Base-by-base conservation (phyloP, 53 echinoderm and acorn worm species). In the Patiria pectinifera region DNA sequence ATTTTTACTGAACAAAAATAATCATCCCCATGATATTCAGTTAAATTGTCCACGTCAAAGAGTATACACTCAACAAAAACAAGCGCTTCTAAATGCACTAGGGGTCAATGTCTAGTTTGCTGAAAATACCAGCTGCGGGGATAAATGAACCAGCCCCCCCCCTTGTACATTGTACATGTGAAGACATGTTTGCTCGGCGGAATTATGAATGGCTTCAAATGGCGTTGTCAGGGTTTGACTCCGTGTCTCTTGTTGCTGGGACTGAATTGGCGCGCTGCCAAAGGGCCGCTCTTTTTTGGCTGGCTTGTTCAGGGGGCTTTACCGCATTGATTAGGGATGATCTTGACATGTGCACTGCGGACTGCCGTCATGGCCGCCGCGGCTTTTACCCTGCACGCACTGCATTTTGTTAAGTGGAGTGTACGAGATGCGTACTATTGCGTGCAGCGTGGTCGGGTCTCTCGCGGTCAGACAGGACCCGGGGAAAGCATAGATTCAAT, bases 301-400 rank as follows among this genome's bases (percentile, higher is more conserved):
- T 81, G 46, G 69, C 81, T 90, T 48, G 80, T 81, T 80, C 70
- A 22, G 3, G 21, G 80, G 66, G 21, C 47, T 79, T 60, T 78
- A 61, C 58, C 76, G 89, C 80, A 90, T 90, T 90, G 80, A 90
- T 90, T 81, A 90, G 90, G 90, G 90, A 90, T 48, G 63, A 80
- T 90, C 90, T 90, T 69, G 90, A 80, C 90, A 88, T 77, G 24
- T 4, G 45, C 80, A 53, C 53, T 79, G 21, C 74, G 1, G 24
- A 53, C 53, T 79, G 18, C 74, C 24, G 24, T 23, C 18, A 5
- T 66, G 66, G 66, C 66, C 15, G 15, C 15, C 8, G 53, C 6
- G 4, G 66, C 13, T 11, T 14, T 66, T 24, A 24, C 19, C 53
- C 53, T 6, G 53, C 53, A 53, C n/a, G 9, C 24, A 4, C 74